These are phyloP conservation scores for Lates calcarifer DNA, from an alignment of 2,113 vertebrate species.

Conservation along the genomic window DNA sequence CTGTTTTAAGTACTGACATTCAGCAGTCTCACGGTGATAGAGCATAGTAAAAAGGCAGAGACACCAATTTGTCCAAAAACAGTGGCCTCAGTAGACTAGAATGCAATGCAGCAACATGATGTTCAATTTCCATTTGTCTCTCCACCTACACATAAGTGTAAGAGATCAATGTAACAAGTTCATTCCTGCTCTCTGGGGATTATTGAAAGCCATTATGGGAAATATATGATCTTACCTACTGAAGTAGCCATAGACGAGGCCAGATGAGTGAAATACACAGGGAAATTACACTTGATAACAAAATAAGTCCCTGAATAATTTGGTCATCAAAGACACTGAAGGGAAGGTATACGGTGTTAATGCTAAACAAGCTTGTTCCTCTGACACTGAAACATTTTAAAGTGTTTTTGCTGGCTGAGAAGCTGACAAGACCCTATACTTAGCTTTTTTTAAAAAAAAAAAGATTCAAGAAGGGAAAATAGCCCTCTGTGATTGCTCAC, in stretches of 20 bases:
- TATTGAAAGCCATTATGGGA: not conserved
- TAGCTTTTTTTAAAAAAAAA: not conserved
- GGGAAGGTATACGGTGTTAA: not conserved
- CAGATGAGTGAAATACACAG: slow-evolving; percentile 1
- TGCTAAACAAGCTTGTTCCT: not conserved
- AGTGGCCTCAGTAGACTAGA: slow-evolving; percentile 3
- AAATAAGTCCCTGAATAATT: not conserved
- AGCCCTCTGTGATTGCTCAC: slow-evolving; percentile 31
- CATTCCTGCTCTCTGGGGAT: not conserved
- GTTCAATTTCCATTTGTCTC: slow-evolving; percentile 33
- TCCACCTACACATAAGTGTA: slow-evolving; percentile 8
- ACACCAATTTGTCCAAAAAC: slow-evolving; percentile 7
- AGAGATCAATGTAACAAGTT: slow-evolving; percentile 27
- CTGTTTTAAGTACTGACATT: not conserved
- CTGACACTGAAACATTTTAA: slow-evolving; percentile 27
- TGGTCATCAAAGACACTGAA: slow-evolving; percentile 4
- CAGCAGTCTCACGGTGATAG: not conserved
- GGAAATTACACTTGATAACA: slow-evolving; percentile 10
- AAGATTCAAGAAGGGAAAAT: slow-evolving; percentile 20
- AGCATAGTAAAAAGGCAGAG: slow-evolving; percentile 15
- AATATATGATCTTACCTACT: not conserved
- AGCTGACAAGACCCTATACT: slow-evolving; percentile 31
- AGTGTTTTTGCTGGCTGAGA: slow-evolving; percentile 21
- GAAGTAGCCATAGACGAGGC: not conserved
- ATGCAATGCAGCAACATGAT: slow-evolving; percentile 9